Percentiles rank a stretch among this genome's conserved stretches.
phyloP scores from a whole-genome alignment of 2,888 invertebrate species.

The Acanthosoma haemorrhoidale region DNA sequence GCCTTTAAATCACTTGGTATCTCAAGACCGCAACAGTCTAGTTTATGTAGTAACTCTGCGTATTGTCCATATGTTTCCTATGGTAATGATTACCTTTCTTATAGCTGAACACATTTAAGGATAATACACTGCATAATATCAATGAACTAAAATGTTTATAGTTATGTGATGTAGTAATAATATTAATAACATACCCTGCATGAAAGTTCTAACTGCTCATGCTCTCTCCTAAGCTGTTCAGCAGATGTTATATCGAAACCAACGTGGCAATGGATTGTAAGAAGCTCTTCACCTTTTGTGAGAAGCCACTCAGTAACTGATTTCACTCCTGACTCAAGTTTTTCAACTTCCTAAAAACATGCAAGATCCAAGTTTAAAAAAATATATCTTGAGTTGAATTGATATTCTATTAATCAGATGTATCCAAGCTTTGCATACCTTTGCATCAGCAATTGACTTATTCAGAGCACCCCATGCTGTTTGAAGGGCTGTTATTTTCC shows the following conservation, averaged over 20 bases:
- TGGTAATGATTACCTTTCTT: neutral
- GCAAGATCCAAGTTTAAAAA: neutral
- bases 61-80: slow-evolving; percentile 73
- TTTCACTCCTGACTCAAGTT: slow-evolving; percentile 59
- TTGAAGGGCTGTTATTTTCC: slow-evolving; percentile 54
- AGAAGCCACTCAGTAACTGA: slow-evolving; percentile 73
- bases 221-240: slow-evolving; percentile 64
- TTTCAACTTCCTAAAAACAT: slow-evolving; percentile 49
- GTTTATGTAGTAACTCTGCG: slow-evolving; percentile 68
- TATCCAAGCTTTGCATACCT: slow-evolving; percentile 44
- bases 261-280: slow-evolving; percentile 64
- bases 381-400: no score
- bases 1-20: slow-evolving; percentile 60
- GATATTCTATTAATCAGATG: no score
- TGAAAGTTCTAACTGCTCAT: slow-evolving; percentile 68
- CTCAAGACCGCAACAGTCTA: slow-evolving; percentile 50
- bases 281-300: slow-evolving; percentile 67
- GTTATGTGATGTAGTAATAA: neutral
- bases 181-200: slow-evolving; percentile 54
- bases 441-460: slow-evolving; percentile 55
- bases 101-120: no score
- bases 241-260: slow-evolving; percentile 68
- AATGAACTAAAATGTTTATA: no score
- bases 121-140: no score
- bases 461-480: slow-evolving; percentile 58